Evolutionary conservation across 2,113 vertebrate species (phyloP), one percentile per base, ranked within the genome.

Genomic region (Sebastes schlegelii): DNA sequence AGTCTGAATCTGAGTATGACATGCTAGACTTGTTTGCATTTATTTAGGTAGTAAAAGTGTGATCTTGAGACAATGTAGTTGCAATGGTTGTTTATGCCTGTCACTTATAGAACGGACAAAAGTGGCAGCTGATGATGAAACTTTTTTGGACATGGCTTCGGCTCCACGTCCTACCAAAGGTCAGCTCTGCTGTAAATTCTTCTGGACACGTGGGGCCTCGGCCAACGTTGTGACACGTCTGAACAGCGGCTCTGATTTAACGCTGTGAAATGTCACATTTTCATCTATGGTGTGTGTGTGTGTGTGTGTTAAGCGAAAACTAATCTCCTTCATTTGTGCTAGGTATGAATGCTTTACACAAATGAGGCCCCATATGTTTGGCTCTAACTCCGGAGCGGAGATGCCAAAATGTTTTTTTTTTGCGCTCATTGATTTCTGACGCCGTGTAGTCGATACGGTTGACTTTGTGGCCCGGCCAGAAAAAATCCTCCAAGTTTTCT

Each of bases 371-470:
- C n/a, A 6, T 34, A 61, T 54, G 70, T 84, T 79, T 86, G 88
- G 68, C 84, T 58, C 21, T 2, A 4, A 80, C 64, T 34, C 57
- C 46, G 69, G 42, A 62, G 74, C 62, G 2, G 0, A 69, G 73
- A 82, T 57, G 86, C 80, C 83, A 83, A 80, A 70, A 86, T 80
- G 68, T 81, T 85, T 79, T 81, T 85, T 82, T 89, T 87, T 80
- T 81, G 58, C 45, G 43, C 79, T 46, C 78, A 91, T 91, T 80
- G 90, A 89, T 90, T 90, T 86, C 85, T 64, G 84, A 86, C 82
- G 23, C 62, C 13, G 26, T 14, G 14, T 4, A 52, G 77, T 88
- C 74, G 40, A 91, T 88, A 46, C 71, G 81, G 86, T 91, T 85
- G 88, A 86, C 86, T 88, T 87, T 88, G 84, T 84, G 82, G 90